Percentiles rank a stretch among this genome's conserved stretches.
phyloP scores from a whole-genome alignment of 1,140 invertebrate genomes.

The Drosophila nannoptera region DNA sequence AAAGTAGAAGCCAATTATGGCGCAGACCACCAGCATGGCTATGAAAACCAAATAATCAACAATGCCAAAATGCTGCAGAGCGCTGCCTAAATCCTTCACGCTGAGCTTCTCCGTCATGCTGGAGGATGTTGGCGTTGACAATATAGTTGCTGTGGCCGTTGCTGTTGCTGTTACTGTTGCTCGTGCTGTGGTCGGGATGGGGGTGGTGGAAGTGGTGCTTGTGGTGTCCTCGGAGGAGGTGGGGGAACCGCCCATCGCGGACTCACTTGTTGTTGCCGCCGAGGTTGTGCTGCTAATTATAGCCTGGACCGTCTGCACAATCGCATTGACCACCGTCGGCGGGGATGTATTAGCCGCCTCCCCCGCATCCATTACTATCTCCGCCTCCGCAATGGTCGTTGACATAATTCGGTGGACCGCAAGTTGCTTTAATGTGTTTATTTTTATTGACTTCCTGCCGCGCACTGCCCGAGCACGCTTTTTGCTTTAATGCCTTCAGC shows the following conservation, averaged over 20 bases:
- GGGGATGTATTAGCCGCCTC: constrained; percentile 3
- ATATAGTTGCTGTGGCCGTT: constrained; percentile 18
- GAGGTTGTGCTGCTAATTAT: constrained; percentile 70
- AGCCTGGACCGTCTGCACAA: constrained; percentile 62
- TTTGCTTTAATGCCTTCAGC: constrained; percentile 50
- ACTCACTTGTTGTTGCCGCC: constrained; percentile 39
- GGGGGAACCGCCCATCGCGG: constrained; percentile 5
- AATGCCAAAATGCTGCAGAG: constrained; percentile 83
- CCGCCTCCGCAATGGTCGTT: constrained; percentile 16
- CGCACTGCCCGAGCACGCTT: constrained; percentile 41
- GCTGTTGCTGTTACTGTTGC: background rate
- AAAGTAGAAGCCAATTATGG: constrained; percentile 86
- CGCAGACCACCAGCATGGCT: constrained; percentile 85
- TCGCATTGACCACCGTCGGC: constrained; percentile 40
- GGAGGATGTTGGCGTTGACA: constrained; percentile 3
- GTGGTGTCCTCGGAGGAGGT: background rate
- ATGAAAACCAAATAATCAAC: constrained; percentile 86
- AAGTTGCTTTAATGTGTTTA: constrained; percentile 72
- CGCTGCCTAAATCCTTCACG: constrained; percentile 80
- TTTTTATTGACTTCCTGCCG: constrained; percentile 75
- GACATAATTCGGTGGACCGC: constrained; percentile 66
- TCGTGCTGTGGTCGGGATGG: constrained; percentile 25
- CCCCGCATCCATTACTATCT: constrained; percentile 41
- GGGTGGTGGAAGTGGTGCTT: constrained; percentile 1
- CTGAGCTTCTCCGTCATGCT: constrained; percentile 52